Base-by-base conservation (phyloP, 2,888 invertebrate species). In the Zootermopsis nevadensis region DNA sequence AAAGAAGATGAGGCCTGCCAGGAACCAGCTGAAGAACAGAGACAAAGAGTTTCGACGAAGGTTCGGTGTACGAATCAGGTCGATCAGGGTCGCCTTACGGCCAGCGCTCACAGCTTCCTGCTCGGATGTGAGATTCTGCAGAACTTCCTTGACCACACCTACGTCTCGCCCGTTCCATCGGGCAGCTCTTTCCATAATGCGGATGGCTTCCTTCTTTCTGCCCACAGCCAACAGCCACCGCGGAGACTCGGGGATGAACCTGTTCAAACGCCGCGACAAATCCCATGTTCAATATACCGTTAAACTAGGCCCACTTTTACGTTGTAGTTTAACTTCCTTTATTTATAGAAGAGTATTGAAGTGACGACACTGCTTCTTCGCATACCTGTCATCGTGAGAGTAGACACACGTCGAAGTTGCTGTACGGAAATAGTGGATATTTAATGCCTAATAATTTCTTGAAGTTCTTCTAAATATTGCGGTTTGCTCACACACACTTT, bases 141-240 rank as follows among this genome's bases (percentile, higher is more conserved):
- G 48, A 12, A 83, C 84, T 74, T 84, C 72, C 83, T 72, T 83
- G 7, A 88, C 85, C 30, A 85, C 83, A 24, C 84, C 82, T 7
- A 84, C 55, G 81, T 88, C 86, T 7, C 85, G 86, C 69, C 86
- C 86, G 81, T 90, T 90, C 81, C 85, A 86, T 81, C 85, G 86
- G 8, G 89, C 89, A 4, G 89, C 90, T 72, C 87, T 86, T 85
- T 88, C 86, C 8, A 91, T 86, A 24, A 89, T 89, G 89, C 89
- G 88, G 22, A 90, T 86, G 33, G 93, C 93, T 87, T 91, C 89
- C 42, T 91, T 89, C 60, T 88, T 89, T 86, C 89, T 89, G 3
- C 92, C 92, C 30, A 91, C 91, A 19, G 92, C 92, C 82, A 93
- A 86, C 42, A 93, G 88, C 93, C 94, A 94, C 84, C 93, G 89